Percentiles rank a stretch among this genome's conserved stretches.
Evolutionary conservation across 2,888 invertebrate species (phyloP).

Genomic region (Anagyrus pseudococci): DNA sequence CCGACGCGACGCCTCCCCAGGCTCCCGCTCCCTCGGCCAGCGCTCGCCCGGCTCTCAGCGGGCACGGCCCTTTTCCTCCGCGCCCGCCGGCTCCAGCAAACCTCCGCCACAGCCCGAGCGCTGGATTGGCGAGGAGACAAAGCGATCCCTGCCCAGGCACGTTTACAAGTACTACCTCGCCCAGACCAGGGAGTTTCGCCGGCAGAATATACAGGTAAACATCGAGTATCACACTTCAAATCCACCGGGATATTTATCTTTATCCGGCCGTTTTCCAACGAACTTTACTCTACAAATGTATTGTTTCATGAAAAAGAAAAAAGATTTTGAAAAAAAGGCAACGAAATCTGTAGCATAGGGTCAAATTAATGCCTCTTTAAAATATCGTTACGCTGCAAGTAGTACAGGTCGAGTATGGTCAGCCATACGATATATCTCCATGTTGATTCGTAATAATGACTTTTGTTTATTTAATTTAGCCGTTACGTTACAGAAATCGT

Average conservation of each 20-base stretch:
- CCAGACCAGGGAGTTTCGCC: slow-evolving; percentile 56
- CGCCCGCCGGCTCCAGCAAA: slow-evolving; percentile 42
- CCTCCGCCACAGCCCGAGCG: slow-evolving; percentile 53
- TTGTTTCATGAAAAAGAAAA: too few species aligned
- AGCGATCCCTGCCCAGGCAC: slow-evolving; percentile 68
- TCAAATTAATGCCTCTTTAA: too few species aligned
- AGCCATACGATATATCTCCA: too few species aligned
- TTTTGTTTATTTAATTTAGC: too few species aligned
- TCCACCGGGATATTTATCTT: too few species aligned
- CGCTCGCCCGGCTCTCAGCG: slow-evolving; percentile 47
- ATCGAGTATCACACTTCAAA: not conserved
- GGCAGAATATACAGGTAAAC: slow-evolving; percentile 59
- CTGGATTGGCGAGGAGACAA: slow-evolving; percentile 75
- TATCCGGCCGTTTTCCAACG: too few species aligned
- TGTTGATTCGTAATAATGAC: too few species aligned
- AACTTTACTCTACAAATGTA: too few species aligned
- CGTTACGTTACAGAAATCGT: too few species aligned
- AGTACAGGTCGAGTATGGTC: slow-evolving; percentile 4
- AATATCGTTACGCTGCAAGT: not conserved
- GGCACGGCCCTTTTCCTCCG: too few species aligned
- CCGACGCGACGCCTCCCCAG: slow-evolving; percentile 46
- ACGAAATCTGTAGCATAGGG: too few species aligned
- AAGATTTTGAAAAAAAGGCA: too few species aligned
- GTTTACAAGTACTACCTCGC: slow-evolving; percentile 73
- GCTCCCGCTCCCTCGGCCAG: slow-evolving; percentile 47